These are phyloP conservation scores for Amphipyra berbera DNA, from an alignment of 2,888 invertebrate species.

Conservation along the genomic window DNA sequence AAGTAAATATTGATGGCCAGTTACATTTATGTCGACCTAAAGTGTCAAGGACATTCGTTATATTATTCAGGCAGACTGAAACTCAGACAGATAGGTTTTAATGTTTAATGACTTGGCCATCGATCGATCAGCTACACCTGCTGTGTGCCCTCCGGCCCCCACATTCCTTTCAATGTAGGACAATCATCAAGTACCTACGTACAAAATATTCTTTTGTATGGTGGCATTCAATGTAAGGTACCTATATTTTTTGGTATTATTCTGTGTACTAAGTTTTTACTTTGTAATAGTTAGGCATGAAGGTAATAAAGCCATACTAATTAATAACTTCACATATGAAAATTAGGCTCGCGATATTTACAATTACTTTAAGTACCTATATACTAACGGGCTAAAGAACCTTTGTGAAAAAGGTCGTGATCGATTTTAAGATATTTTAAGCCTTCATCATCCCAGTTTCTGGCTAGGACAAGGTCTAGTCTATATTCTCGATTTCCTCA, in stretches of 20 bases:
- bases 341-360: neutral
- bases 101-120: slow-evolving; percentile 79
- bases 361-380: neutral
- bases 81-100: slow-evolving; percentile 81
- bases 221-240: slow-evolving; percentile 3
- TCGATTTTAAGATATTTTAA: slow-evolving; percentile 12
- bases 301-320: neutral
- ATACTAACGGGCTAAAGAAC: too few relatives aligned
- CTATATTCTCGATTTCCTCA: too few relatives aligned
- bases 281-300: neutral
- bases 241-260: neutral
- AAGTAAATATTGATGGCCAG: slow-evolving; percentile 40
- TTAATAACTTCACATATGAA: neutral
- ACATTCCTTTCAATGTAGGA: slow-evolving; percentile 62
- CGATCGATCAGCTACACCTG: slow-evolving; percentile 79
- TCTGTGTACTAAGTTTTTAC: neutral
- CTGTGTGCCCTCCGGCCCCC: slow-evolving; percentile 56
- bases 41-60: slow-evolving; percentile 75
- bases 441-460: neutral
- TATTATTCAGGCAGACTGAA: slow-evolving; percentile 70
- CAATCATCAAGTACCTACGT: slow-evolving; percentile 65
- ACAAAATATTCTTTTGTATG: slow-evolving; percentile 37
- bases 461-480: neutral
- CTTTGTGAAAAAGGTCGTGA: neutral
- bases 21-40: slow-evolving; percentile 49